phyloP scores from a whole-genome alignment of 1,140 invertebrate genomes.

The Pogonomyrmex barbatus region DNA sequence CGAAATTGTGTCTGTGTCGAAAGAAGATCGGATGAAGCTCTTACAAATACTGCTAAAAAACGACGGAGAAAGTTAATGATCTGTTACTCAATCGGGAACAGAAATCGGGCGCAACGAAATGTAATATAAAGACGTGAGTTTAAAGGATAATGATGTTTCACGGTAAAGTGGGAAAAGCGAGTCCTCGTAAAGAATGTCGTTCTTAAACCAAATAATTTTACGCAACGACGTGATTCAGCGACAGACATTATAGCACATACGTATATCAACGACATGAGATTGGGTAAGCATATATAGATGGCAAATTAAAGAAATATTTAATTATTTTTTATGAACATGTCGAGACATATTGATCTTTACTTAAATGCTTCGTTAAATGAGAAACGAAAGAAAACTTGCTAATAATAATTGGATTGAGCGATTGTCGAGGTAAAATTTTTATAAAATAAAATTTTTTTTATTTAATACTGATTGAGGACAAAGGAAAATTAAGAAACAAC shows the following conservation, averaged over 20 bases:
- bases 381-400: background rate
- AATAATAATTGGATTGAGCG: background rate
- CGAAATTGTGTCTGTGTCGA: background rate
- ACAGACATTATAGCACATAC: background rate
- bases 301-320: background rate
- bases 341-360: background rate
- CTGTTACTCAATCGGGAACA: slow-evolving; percentile 27
- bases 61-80: slow-evolving; percentile 43
- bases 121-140: slow-evolving; percentile 36
- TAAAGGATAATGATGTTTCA: slow-evolving; percentile 33
- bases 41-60: slow-evolving; percentile 14
- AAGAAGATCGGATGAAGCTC: slow-evolving; percentile 19
- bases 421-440: background rate
- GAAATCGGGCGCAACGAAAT: slow-evolving; percentile 11
- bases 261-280: background rate
- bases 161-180: background rate
- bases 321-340: background rate
- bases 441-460: background rate
- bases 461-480: slow-evolving; percentile 31
- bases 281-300: background rate
- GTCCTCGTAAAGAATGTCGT: background rate
- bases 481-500: slow-evolving; percentile 22
- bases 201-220: slow-evolving; percentile 2
- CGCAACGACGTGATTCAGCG: slow-evolving; percentile 6
- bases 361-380: background rate